Conservation (phyloP, 2,888 invertebrate species). For the Drosophila mercatorum region DNA sequence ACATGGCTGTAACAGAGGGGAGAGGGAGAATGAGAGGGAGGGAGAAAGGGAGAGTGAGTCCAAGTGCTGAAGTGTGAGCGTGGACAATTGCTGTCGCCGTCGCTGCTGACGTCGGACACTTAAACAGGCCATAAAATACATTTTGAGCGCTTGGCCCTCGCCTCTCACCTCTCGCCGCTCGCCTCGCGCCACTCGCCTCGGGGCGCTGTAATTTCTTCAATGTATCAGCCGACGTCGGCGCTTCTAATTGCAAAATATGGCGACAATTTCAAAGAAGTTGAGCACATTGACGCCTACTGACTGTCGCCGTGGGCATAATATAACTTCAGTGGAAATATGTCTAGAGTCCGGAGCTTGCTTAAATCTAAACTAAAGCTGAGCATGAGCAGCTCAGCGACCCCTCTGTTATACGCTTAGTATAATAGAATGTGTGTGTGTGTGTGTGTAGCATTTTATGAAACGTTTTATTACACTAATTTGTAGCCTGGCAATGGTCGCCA, state of each 20-base stretch:
- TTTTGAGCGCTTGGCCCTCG: slow-evolving; percentile 56
- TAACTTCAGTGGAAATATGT: slow-evolving; percentile 66
- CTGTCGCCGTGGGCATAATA: slow-evolving; percentile 75
- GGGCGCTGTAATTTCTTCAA: slow-evolving; percentile 75
- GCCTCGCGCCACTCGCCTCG: slow-evolving; percentile 53
- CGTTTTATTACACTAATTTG: slow-evolving; percentile 85
- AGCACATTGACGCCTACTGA: slow-evolving; percentile 66
- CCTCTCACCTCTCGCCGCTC: slow-evolving; percentile 17
- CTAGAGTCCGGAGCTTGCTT: slow-evolving; percentile 22
- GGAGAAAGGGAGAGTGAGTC: neutral
- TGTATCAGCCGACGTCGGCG: slow-evolving; percentile 61
- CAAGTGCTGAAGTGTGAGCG: slow-evolving; percentile 1
- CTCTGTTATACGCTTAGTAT: slow-evolving; percentile 9
- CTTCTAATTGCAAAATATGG: slow-evolving; percentile 77
- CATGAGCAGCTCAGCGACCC: slow-evolving; percentile 9
- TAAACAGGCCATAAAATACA: slow-evolving; percentile 76
- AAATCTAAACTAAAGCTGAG: slow-evolving; percentile 42
- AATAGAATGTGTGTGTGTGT: slow-evolving; percentile 27
- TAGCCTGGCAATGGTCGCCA: slow-evolving; percentile 78
- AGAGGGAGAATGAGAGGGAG: neutral
- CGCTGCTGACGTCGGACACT: slow-evolving; percentile 56
- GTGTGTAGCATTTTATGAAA: slow-evolving; percentile 82
- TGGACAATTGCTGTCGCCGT: slow-evolving; percentile 42
- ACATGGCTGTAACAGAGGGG: slow-evolving; percentile 22
- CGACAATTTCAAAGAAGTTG: slow-evolving; percentile 76